phyloP scores from a whole-genome alignment of 2,888 invertebrate species.

The Lottia scabra region DNA sequence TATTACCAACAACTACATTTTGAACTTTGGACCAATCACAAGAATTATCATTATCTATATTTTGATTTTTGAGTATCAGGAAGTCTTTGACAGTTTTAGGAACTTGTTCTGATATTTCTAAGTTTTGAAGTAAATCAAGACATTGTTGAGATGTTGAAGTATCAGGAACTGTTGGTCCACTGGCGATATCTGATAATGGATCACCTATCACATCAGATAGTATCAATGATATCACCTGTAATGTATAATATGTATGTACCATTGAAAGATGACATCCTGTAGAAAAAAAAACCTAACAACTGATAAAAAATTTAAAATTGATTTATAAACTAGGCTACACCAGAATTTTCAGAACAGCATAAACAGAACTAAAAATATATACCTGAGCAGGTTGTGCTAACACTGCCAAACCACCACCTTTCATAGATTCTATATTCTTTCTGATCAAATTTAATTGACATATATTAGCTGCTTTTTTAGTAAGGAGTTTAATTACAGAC shows the following conservation, averaged over 20 bases:
- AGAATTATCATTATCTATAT: neutral
- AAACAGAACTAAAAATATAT: too few relatives aligned
- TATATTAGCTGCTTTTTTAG: too few relatives aligned
- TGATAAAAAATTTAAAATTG: too few relatives aligned
- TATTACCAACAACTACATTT: constrained; percentile 83
- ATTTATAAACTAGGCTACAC: too few relatives aligned
- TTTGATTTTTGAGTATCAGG: constrained; percentile 26
- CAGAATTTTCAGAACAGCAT: too few relatives aligned
- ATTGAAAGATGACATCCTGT: too few relatives aligned
- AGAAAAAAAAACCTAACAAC: too few relatives aligned
- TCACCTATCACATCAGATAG: constrained; percentile 94
- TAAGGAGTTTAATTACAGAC: too few relatives aligned
- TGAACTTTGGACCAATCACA: constrained; percentile 66
- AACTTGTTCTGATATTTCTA: constrained; percentile 72
- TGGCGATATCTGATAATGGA: constrained; percentile 89
- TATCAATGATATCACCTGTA: constrained; percentile 81
- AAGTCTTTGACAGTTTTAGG: constrained; percentile 71
- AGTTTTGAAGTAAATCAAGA: constrained; percentile 78
- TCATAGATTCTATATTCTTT: too few relatives aligned
- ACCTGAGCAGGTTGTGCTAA: too few relatives aligned
- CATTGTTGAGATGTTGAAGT: constrained; percentile 71
- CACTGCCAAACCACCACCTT: too few relatives aligned
- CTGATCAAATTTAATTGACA: too few relatives aligned
- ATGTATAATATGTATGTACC: neutral
- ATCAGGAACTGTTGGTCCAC: constrained; percentile 88